Conservation (phyloP, 1,140 invertebrate species). For the Linepithema humile region DNA sequence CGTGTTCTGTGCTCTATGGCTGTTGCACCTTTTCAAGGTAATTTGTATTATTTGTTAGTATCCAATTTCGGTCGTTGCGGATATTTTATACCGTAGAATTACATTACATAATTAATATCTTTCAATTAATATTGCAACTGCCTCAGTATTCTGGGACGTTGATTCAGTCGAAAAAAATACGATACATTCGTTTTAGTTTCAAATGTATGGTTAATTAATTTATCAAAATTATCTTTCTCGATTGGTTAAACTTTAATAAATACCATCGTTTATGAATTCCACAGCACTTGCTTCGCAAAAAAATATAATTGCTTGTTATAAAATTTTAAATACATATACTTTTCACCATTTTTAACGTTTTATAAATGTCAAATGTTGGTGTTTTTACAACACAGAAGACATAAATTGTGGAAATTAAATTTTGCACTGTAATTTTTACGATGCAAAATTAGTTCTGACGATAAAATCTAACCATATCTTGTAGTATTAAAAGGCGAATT, state of each 20-base stretch:
- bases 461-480: not conserved
- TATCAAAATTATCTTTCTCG: not conserved
- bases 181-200: not conserved
- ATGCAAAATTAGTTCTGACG: not conserved
- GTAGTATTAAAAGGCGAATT: not conserved
- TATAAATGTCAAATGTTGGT: too few relatives aligned
- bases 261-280: too few relatives aligned
- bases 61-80: not conserved
- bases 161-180: not conserved
- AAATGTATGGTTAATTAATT: not conserved
- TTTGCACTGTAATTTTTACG: too few relatives aligned
- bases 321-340: too few relatives aligned
- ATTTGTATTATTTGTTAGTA: not conserved
- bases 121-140: constrained; percentile 11
- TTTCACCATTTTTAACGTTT: too few relatives aligned
- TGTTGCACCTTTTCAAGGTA: not conserved
- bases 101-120: not conserved
- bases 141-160: not conserved
- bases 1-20: not conserved
- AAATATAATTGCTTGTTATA: not conserved
- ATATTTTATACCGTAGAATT: not conserved
- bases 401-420: too few relatives aligned
- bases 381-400: too few relatives aligned
- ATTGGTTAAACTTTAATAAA: not conserved
- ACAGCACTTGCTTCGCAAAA: not conserved